Percentiles rank a stretch among this genome's conserved stretches.
These are phyloP conservation scores for Proterorhinus semilunaris DNA, from an alignment of 2,113 vertebrate genomes.

Conservation along the genomic window DNA sequence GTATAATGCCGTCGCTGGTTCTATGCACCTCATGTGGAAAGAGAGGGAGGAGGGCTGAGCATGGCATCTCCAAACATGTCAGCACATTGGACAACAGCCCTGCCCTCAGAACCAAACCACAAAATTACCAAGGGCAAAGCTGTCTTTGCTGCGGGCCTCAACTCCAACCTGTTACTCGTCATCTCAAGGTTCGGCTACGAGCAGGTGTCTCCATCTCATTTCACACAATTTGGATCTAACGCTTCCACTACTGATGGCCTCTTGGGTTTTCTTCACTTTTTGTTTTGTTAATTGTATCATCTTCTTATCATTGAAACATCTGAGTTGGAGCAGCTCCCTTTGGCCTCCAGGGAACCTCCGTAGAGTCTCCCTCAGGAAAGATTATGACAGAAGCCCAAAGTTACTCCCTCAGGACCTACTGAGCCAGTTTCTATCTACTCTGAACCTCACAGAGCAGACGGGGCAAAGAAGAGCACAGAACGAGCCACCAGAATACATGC, in stretches of 20 bases:
- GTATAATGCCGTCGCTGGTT: background rate
- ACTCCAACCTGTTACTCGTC: slow-evolving; percentile 52
- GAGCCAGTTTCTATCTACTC: slow-evolving; percentile 85
- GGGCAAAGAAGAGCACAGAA: slow-evolving; percentile 67
- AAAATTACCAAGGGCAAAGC: slow-evolving; percentile 74
- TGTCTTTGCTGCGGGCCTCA: slow-evolving; percentile 55
- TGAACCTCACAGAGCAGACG: slow-evolving; percentile 87
- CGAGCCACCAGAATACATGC: slow-evolving; percentile 92
- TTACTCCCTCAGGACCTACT: slow-evolving; percentile 84
- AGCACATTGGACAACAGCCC: slow-evolving; percentile 75
- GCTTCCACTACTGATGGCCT: slow-evolving; percentile 60
- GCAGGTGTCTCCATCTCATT: slow-evolving; percentile 47
- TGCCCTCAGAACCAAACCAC: slow-evolving; percentile 73
- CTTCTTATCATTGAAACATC: slow-evolving; percentile 56
- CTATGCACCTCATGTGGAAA: background rate
- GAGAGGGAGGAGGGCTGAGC: slow-evolving; percentile 17
- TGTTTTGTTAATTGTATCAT: slow-evolving; percentile 48
- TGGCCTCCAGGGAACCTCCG: slow-evolving; percentile 74
- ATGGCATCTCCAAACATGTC: slow-evolving; percentile 77
- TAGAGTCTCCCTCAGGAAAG: slow-evolving; percentile 63
- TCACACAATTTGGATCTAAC: slow-evolving; percentile 43
- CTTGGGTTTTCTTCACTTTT: slow-evolving; percentile 42
- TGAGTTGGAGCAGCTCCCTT: slow-evolving; percentile 79
- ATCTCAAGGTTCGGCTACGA: slow-evolving; percentile 24
- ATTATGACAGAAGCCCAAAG: slow-evolving; percentile 77